These are phyloP conservation scores for Eriosoma lanigerum DNA, from an alignment of 1,140 invertebrate species.

Conservation along the genomic window DNA sequence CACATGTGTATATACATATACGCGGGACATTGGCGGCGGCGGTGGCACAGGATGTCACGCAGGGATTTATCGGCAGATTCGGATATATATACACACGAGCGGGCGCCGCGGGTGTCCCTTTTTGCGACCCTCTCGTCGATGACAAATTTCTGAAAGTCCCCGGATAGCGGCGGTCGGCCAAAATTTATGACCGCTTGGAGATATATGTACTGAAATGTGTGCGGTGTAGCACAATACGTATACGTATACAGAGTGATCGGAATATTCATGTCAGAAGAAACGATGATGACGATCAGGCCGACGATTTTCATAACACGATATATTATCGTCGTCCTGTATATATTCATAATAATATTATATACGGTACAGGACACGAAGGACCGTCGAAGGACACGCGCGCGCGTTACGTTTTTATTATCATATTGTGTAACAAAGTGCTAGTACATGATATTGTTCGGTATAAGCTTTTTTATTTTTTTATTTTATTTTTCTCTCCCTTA, in stretches of 20 bases:
- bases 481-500: conserved; percentile 4
- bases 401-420: conserved; percentile 41
- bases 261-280: too few relatives aligned
- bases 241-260: too few relatives aligned
- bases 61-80: conserved; percentile 45
- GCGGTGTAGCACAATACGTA: too few relatives aligned
- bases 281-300: too few relatives aligned
- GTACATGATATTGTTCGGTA: conserved; percentile 42
- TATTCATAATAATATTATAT: too few relatives aligned
- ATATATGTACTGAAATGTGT: background rate
- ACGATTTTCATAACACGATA: too few relatives aligned
- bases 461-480: conserved; percentile 15
- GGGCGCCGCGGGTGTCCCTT: conserved; percentile 42
- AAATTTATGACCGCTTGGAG: conserved; percentile 50
- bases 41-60: conserved; percentile 21
- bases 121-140: conserved; percentile 42
- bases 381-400: conserved; percentile 21
- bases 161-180: conserved; percentile 37
- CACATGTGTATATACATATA: background rate
- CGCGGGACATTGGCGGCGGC: background rate
- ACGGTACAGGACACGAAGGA: background rate
- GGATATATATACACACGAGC: background rate
- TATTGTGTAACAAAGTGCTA: conserved; percentile 49
- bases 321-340: too few relatives aligned
- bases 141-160: conserved; percentile 46